phyloP scores from a whole-genome alignment of 2,797 vertebrate genomes.

The Xiphorhynchus erythropygius region DNA sequence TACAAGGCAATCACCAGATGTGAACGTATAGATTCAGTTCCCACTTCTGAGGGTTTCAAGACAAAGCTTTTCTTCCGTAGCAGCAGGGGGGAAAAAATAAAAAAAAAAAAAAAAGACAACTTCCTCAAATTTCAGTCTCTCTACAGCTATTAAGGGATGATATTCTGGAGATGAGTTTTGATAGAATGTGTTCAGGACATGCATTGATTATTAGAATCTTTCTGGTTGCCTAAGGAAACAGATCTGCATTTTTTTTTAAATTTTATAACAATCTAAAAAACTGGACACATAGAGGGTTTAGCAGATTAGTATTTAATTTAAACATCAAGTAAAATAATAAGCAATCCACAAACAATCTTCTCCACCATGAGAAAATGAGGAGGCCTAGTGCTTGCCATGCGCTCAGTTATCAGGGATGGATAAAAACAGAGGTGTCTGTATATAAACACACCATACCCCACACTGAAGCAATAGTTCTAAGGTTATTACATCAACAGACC shows the following conservation, averaged over 20 bases:
- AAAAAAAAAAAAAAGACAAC: rapidly evolving
- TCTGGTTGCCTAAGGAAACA: background rate
- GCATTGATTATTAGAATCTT: background rate
- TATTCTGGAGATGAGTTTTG: background rate
- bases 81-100: background rate
- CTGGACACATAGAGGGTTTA: background rate
- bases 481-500: background rate
- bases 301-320: background rate
- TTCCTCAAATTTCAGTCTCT: background rate
- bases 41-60: background rate
- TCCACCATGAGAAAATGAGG: background rate
- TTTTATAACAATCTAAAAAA: background rate
- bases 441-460: background rate
- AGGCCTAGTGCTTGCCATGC: background rate
- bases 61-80: background rate
- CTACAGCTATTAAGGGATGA: background rate
- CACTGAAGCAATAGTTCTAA: background rate
- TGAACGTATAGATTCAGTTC: background rate
- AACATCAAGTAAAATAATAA: background rate
- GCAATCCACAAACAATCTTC: background rate
- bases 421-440: background rate
- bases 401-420: background rate
- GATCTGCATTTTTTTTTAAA: background rate
- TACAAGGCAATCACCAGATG: background rate
- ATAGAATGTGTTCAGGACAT: rapidly evolving